These are phyloP conservation scores for Spongilla lacustris DNA, from an alignment of 37 sponge, comb jelly and placozoan genomes.

Conservation along the genomic window DNA sequence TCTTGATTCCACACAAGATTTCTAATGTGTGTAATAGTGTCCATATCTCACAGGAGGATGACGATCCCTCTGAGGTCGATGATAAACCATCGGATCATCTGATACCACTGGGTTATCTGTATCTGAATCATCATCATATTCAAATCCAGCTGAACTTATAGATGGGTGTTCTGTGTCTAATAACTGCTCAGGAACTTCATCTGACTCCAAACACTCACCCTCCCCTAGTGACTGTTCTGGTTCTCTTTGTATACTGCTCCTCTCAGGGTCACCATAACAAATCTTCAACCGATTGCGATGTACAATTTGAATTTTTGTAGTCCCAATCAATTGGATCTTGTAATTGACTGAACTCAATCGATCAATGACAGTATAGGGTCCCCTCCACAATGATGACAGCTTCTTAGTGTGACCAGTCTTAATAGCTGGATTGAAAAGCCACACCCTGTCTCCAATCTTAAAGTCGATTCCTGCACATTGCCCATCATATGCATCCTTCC, in stretches of 20 bases:
- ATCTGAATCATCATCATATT: background rate
- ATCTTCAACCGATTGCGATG: slow-evolving; percentile 5
- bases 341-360: background rate
- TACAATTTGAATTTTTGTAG: slow-evolving; percentile 4
- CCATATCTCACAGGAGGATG: background rate
- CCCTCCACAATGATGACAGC: slow-evolving; percentile 22
- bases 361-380: slow-evolving; percentile 38
- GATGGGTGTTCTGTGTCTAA: too few species aligned
- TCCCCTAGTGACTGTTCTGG: too few species aligned
- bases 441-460: slow-evolving; percentile 20
- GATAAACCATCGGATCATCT: background rate
- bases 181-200: too few species aligned
- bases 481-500: background rate
- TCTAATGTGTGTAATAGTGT: background rate
- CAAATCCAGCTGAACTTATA: too few species aligned
- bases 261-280: slow-evolving; percentile 9
- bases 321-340: slow-evolving; percentile 19
- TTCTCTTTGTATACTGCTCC: too few species aligned
- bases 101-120: background rate
- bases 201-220: too few species aligned
- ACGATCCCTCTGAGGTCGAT: slow-evolving; percentile 1
- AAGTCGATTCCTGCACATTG: background rate
- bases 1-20: too few species aligned
- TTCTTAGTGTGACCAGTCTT: slow-evolving; percentile 30
- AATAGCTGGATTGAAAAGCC: slow-evolving; percentile 35